These are phyloP conservation scores for Hylaeus volcanicus DNA, from an alignment of 1,140 invertebrate genomes.

Conservation along the genomic window DNA sequence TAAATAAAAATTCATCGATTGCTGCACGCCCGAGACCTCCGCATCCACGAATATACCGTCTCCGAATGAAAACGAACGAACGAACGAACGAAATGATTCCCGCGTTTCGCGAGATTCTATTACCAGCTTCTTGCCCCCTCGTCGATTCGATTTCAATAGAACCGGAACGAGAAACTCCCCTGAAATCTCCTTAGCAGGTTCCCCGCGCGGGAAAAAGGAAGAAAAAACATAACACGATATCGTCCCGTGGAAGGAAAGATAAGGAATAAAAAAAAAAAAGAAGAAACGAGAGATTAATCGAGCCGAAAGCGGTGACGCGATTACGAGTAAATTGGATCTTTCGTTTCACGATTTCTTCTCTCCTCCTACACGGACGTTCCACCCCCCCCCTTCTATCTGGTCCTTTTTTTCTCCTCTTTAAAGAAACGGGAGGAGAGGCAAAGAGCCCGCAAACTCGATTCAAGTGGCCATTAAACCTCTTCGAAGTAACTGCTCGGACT, in stretches of 20 bases:
- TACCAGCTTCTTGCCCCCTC: conserved; percentile 3
- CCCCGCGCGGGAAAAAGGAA: not conserved
- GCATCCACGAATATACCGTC: no score
- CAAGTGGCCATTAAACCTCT: conserved; percentile 65
- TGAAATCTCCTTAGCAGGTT: conserved; percentile 19
- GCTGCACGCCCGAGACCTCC: no score
- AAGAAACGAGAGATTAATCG: conserved; percentile 62
- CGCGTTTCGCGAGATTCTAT: not conserved
- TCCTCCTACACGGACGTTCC: not conserved
- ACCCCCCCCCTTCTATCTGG: not conserved
- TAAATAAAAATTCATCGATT: no score
- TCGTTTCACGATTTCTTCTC: conserved; percentile 51
- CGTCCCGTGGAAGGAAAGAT: conserved; percentile 26
- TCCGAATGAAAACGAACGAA: no score
- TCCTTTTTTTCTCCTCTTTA: conserved; percentile 6
- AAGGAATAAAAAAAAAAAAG: conserved; percentile 25
- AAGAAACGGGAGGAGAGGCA: conserved; percentile 48
- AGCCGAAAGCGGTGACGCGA: conserved; percentile 63
- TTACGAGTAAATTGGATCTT: conserved; percentile 67
- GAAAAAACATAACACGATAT: conserved; percentile 53
- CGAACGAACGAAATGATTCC: not conserved
- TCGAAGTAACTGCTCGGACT: conserved; percentile 56
- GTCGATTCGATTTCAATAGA: conserved; percentile 32
- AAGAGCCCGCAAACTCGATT: conserved; percentile 65
- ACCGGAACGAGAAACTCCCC: not conserved